Percentiles rank a stretch among this genome's conserved stretches.
Evolutionary conservation across 2,113 vertebrate species (phyloP).

Genomic region (Stomatorhinus ivindoensis): DNA sequence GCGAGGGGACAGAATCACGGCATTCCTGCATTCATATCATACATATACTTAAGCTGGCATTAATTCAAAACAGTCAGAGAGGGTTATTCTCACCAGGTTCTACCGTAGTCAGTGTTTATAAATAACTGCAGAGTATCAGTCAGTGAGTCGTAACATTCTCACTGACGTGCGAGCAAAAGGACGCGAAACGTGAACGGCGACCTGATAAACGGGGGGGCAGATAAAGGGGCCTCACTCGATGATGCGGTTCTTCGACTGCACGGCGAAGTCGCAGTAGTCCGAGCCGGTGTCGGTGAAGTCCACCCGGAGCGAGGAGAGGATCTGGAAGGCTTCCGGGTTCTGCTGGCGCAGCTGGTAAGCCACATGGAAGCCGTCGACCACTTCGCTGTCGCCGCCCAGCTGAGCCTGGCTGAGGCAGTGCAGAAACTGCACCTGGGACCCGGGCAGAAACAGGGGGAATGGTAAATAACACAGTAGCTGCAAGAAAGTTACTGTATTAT

Average conservation of each 20-base stretch:
- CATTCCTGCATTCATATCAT: not conserved
- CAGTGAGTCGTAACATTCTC: not conserved
- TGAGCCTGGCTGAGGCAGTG: constrained; percentile 81
- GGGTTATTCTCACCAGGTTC: not conserved
- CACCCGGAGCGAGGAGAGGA: constrained; percentile 68
- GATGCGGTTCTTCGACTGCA: constrained; percentile 83
- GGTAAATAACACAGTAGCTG: not conserved
- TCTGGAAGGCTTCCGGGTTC: constrained; percentile 72
- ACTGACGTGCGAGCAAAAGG: not conserved
- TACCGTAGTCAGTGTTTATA: not conserved
- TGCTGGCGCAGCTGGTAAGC: constrained; percentile 64
- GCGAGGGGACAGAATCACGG: constrained; percentile 15
- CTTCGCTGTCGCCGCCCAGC: constrained; percentile 74
- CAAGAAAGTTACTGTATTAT: not conserved
- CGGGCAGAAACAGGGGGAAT: not conserved
- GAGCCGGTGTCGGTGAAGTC: constrained; percentile 79
- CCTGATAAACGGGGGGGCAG: not conserved
- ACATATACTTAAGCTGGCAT: not conserved
- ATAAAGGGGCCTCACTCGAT: constrained; percentile 69
- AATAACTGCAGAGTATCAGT: not conserved
- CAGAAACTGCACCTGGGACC: constrained; percentile 78
- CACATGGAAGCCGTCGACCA: constrained; percentile 83
- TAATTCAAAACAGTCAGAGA: not conserved
- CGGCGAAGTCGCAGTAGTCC: constrained; percentile 85
- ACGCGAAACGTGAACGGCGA: not conserved